Base-by-base conservation (phyloP, 2,888 invertebrate species). In the Rugalucina vietnamica region DNA sequence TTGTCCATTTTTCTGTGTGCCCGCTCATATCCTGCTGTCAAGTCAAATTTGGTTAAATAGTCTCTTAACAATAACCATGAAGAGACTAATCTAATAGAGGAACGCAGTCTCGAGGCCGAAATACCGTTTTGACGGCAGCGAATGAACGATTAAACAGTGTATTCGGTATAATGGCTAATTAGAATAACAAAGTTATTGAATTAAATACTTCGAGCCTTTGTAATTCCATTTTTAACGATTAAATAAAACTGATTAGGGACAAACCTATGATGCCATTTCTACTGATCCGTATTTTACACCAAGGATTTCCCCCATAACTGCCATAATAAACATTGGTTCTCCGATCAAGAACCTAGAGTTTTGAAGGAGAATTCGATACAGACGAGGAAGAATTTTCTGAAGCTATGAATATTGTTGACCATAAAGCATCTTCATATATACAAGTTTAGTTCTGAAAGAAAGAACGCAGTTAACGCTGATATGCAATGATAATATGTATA, bases 51-150 rank as follows among this genome's bases (percentile, higher is more conserved):
- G 79, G 84, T 85, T 87, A 85, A 79, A 70, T 82, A 80, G 84
- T 65, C 87, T 79, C 76, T 76, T 84, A 82, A 91, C 90, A 90
- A 85, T 88, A 89, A 88, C 91, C 91, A 91, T 89, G 86, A 86
- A 86, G 69, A 83, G 79, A 82, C 85, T 91, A 91, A 91, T 90
- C 90, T 85, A 89, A 91, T 91, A 91, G 86, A 81, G 83, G 85
- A 83, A 86, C 86, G 85, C 87, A 79, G 84, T 71, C 65, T 81
- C 71, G 81, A 79, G 77, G 71, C 71, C 74, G 72, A 81, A 78
- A 81, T 81, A 81, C 81, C 85, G 78, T 81, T 87, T 85, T 81
- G 81, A 85, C 85, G 83, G 83, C 83, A 83, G 79, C 80, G 74
- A 79, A 83, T 81, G 85, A 72, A 84, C 79, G 87, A 87, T 87